Evolutionary conservation across 2,888 invertebrate genomes (phyloP), one percentile per base, ranked within the genome.

Genomic region (Drosophila emarginata): DNA sequence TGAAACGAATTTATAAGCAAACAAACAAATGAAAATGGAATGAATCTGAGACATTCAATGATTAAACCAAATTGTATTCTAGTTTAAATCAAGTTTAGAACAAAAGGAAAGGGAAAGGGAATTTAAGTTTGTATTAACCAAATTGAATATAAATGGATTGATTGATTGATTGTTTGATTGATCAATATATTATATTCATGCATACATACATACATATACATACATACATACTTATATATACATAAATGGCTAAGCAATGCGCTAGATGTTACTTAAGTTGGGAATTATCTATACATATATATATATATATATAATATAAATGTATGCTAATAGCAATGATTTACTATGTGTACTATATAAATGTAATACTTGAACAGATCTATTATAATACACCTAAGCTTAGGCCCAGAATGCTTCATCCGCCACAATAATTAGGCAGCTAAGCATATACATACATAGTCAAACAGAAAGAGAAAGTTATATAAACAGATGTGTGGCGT

Each of bases 1-100:
- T 90, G 91, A 92, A 90, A 92, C 91, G 84, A 92, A 92, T 91
- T 90, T 92, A 89, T 92, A 91, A 91, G 76, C 15, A 32, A 62
- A 67, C 23, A 52, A 4, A 11, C 21, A 59, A 39, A 56, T 32
- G 37, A 37, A 51, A 64, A 61, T 23, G 28, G 37, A 45, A 45
- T 21, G 11, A 21, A 18, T 45, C 45, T 18, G 11, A 18, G 11
- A 18, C 3, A 21, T 15, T n/a, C 54, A 51, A 68, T 23, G 51
- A 54, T 54, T 23, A 76, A 81, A 80, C 79, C 84, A 75, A 84
- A 77, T 61, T 84, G 82, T 82, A 82, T 82, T 82, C 81, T 82
- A 82, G 84, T 75, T 72, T 74, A 82, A 79, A 45, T 67, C 54
- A 66, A 56, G 51, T 61, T 53, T 53, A 50, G 51, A 32, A 21